Conservation (phyloP, 2,888 invertebrate genomes). For the Drosophila putrida region DNA sequence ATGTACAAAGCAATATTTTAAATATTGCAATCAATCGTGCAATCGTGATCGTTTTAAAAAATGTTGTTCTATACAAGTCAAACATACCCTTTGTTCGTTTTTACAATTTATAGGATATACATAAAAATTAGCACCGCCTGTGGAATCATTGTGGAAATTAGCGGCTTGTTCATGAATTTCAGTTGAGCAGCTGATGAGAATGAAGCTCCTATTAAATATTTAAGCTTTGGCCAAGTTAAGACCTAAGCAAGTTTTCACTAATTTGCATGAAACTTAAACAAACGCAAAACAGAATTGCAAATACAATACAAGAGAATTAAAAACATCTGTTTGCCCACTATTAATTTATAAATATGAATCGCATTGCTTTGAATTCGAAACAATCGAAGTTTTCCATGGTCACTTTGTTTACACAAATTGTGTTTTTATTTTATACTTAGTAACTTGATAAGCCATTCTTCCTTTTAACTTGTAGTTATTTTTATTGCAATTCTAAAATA, state of each 20-base stretch:
- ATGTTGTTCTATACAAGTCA: background rate
- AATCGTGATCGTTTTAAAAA: no score
- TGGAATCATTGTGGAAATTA: slow-evolving; percentile 54
- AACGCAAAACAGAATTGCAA: slow-evolving; percentile 30
- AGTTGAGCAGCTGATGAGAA: slow-evolving; percentile 25
- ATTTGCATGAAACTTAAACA: slow-evolving; percentile 25
- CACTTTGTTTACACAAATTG: slow-evolving; percentile 2
- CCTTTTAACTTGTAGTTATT: background rate
- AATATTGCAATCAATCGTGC: no score
- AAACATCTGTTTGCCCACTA: slow-evolving; percentile 15
- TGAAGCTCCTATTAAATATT: slow-evolving; percentile 1
- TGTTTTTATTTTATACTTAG: no score
- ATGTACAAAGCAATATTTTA: no score
- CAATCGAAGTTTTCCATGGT: background rate
- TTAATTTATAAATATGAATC: background rate
- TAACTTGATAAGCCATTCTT: background rate
- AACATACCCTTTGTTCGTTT: background rate
- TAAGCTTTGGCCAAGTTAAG: slow-evolving; percentile 8
- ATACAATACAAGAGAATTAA: slow-evolving; percentile 24
- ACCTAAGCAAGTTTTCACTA: slow-evolving; percentile 1
- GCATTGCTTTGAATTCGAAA: background rate
- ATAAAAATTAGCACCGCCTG: slow-evolving; percentile 58
- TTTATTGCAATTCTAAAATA: no score
- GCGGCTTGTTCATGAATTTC: slow-evolving; percentile 59
- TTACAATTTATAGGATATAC: slow-evolving; percentile 9